Percentiles rank a stretch among this genome's conserved stretches.
phyloP scores from a whole-genome alignment of 2,797 vertebrate species.

The Pelochelys cantorii region DNA sequence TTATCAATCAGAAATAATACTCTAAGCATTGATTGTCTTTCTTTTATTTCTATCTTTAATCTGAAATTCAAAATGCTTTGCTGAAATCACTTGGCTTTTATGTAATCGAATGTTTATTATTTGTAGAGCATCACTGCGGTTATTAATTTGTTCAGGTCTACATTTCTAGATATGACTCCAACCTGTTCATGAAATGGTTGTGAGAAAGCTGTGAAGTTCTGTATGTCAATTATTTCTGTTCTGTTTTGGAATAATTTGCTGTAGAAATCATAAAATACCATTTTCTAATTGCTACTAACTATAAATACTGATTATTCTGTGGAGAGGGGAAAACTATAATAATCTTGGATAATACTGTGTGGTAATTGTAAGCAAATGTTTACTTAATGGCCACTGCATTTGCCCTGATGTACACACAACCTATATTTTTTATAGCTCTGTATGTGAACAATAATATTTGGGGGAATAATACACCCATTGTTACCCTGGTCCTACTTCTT shows the following conservation, averaged over 20 bases:
- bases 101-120: not conserved
- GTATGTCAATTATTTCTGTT: not conserved
- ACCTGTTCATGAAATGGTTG: not conserved
- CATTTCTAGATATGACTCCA: not conserved
- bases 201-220: not conserved
- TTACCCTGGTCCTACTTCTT: not conserved
- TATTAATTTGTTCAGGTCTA: not conserved
- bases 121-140: not conserved
- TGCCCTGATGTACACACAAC: not conserved
- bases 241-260: not conserved
- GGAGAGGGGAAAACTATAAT: too few relatives aligned
- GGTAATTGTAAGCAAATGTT: rapidly evolving
- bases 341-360: not conserved
- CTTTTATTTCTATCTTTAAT: not conserved
- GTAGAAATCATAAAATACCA: not conserved
- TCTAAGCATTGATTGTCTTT: not conserved
- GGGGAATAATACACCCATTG: not conserved
- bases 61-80: not conserved
- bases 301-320: not conserved
- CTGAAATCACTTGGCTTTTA: not conserved
- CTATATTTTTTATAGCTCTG: not conserved
- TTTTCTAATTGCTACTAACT: not conserved
- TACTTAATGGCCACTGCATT: not conserved
- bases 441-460: not conserved
- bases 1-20: not conserved